phyloP scores from a whole-genome alignment of 2,113 vertebrate genomes.

The Anolis sagrei region DNA sequence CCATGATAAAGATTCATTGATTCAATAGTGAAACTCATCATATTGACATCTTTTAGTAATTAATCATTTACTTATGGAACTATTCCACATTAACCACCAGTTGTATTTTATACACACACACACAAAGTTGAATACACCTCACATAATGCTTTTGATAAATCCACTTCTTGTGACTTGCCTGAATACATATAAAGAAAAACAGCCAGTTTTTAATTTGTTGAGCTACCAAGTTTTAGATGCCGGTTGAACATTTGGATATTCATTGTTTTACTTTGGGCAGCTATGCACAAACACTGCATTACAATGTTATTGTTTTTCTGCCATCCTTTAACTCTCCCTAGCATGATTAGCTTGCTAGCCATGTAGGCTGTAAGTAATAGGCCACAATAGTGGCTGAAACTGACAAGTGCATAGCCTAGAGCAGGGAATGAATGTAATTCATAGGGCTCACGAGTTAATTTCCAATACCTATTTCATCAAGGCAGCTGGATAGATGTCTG shows the following conservation, averaged over 20 bases:
- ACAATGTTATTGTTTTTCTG: slow-evolving; percentile 62
- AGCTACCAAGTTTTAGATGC: neutral
- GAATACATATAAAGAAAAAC: neutral
- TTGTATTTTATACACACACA: too few species aligned
- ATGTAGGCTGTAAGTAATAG: slow-evolving; percentile 85
- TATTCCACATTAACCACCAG: too few species aligned
- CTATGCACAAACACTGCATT: slow-evolving; percentile 44
- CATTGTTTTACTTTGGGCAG: slow-evolving; percentile 30
- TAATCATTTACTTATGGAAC: neutral
- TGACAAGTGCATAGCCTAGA: slow-evolving; percentile 87
- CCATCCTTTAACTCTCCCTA: slow-evolving; percentile 71
- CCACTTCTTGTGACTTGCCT: neutral
- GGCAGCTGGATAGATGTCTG: slow-evolving; percentile 78
- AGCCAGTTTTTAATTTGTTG: neutral
- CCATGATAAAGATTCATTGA: neutral
- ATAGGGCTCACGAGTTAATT: slow-evolving; percentile 84
- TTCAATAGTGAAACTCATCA: neutral
- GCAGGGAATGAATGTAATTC: slow-evolving; percentile 86
- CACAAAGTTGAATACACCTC: too few species aligned
- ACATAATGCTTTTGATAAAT: too few species aligned
- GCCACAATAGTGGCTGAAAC: slow-evolving; percentile 82
- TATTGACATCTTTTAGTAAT: neutral
- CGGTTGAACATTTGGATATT: slow-evolving; percentile 45
- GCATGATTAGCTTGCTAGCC: slow-evolving; percentile 81
- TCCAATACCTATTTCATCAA: slow-evolving; percentile 84